Evolutionary conservation across 2,113 vertebrate genomes (phyloP), one percentile per base, ranked within the genome.

Genomic region (Gymnorhina tibicen): DNA sequence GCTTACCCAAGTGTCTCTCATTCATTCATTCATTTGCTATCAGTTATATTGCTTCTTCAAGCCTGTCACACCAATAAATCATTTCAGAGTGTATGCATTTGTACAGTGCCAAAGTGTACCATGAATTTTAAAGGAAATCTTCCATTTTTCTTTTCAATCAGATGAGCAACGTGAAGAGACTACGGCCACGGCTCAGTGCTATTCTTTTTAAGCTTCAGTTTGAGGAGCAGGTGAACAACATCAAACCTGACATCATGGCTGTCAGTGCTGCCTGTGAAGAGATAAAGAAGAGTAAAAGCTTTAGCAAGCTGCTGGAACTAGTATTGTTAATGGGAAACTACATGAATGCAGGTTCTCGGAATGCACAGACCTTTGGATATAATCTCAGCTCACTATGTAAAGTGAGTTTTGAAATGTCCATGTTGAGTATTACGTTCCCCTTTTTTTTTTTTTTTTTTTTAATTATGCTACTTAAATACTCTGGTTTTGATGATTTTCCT

Each of bases 121-220:
- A 90, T 95, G 97, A 97, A 97, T 97, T 98, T 98, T 97, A 97
- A 98, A 98, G 97, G 97, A 97, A 97, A 98, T 98, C 88, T 98
- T 93, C 86, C 95, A 93, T 95, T 98, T 89, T 96, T 97, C 96
- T 97, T 95, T 96, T 96, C 97, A 93, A 97, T 95, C 98, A 99
- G 99, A 99, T 99, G 99, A 99, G 99, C 97, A 98, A 98, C 32
- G 99, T 99, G 97, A 99, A 99, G 98, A 98, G 98, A 84, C 98
- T 99, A 46, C 98, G 95, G 82, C 99, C 99, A 94, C 98, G 99
- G 96, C 98, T 99, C 95, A 99, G 98, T 98, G 98, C 99, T 96
- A 99, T 99, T 98, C 99, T 99, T 96, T 99, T 99, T 97, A 98
- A 99, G 94, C 98, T 99, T 88, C 99, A 99, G 98, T 99, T 99